Evolutionary conservation across 1,140 invertebrate genomes (phyloP).

Genomic region (Sitobion miscanthi): DNA sequence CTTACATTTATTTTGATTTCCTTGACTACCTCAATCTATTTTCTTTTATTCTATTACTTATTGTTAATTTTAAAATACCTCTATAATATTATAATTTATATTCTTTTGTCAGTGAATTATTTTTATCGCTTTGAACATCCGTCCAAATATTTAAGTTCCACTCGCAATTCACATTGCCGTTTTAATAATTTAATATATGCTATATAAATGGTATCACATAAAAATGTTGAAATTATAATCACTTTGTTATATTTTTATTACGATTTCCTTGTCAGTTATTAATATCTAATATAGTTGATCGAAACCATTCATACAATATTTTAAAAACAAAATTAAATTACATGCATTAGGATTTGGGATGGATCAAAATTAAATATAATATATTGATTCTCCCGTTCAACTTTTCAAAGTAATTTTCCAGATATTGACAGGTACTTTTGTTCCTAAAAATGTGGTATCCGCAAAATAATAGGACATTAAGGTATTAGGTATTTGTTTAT

Average conservation of each 20-base stretch:
- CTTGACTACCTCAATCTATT: conserved; percentile 25
- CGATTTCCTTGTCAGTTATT: neutral
- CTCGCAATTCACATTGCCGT: neutral
- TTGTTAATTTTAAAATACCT: neutral
- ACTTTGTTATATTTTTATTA: neutral
- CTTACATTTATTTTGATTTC: neutral
- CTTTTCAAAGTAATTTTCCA: neutral
- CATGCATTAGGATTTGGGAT: neutral
- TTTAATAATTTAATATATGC: neutral
- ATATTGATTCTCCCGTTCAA: neutral
- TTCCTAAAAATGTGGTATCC: neutral
- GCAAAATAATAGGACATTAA: neutral
- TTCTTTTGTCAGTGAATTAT: conserved; percentile 20
- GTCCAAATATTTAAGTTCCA: neutral
- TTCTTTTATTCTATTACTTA: conserved; percentile 12
- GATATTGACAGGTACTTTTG: neutral
- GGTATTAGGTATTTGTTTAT: neutral
- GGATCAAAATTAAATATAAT: neutral
- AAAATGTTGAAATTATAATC: neutral
- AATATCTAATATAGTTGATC: neutral
- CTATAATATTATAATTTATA: neutral
- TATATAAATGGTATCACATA: neutral
- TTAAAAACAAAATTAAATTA: neutral
- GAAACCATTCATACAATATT: neutral
- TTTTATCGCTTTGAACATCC: neutral